Conservation (phyloP, 2,113 vertebrate genomes). For the Chinchilla lanigera region DNA sequence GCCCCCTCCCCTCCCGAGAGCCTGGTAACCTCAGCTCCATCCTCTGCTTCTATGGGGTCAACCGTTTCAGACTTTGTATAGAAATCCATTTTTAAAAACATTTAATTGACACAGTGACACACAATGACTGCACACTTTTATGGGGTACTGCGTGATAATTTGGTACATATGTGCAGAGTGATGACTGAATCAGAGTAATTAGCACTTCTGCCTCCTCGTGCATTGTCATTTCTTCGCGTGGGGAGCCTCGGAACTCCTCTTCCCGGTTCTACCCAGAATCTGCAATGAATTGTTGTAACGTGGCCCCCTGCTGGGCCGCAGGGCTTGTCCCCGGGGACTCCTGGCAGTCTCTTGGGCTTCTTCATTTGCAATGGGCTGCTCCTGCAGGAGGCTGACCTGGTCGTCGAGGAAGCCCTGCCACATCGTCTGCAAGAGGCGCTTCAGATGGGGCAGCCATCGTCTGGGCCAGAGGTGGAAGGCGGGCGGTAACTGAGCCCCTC, state of each 20-base stretch:
- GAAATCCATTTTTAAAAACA: not conserved
- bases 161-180: not conserved
- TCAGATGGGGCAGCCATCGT: not conserved
- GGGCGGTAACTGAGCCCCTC: not conserved
- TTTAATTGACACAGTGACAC: not conserved
- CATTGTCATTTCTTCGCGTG: not conserved
- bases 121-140: not conserved
- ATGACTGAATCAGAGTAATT: not conserved
- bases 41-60: not conserved
- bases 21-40: not conserved
- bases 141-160: not conserved
- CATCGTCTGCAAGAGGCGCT: not conserved
- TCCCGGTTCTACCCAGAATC: not conserved
- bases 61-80: not conserved
- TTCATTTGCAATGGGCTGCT: not conserved
- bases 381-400: not conserved
- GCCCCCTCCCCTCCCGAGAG: not conserved
- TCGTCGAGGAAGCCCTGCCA: not conserved
- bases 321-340: not conserved
- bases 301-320: not conserved
- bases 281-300: not conserved
- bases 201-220: not conserved
- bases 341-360: not conserved
- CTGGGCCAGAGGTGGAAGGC: not conserved
- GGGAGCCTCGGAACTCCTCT: not conserved